Percentiles rank a stretch among this genome's conserved stretches.
phyloP scores from a whole-genome alignment of 2,113 vertebrate species.

The Entomyzon cyanotis region DNA sequence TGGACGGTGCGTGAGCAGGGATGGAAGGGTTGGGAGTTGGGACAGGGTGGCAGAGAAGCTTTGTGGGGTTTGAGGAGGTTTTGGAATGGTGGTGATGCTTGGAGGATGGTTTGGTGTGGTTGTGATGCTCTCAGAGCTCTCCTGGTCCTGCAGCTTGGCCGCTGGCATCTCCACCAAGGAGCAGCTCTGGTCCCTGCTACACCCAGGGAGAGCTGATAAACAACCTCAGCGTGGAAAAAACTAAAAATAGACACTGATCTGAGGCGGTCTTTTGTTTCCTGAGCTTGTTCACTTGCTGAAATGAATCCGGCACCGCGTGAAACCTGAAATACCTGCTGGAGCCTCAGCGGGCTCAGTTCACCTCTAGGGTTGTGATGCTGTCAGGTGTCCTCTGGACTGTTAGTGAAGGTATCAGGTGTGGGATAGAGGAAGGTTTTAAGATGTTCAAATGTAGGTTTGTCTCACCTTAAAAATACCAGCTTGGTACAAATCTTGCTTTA shows the following conservation, averaged over 20 bases:
- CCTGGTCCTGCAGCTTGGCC: neutral
- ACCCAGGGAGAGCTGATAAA: neutral
- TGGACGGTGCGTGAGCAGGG: conserved; percentile 4
- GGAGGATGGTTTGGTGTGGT: neutral
- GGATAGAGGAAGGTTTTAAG: neutral
- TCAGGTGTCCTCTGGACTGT: neutral
- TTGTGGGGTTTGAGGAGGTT: neutral
- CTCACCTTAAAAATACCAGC: neutral
- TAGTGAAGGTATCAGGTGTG: neutral
- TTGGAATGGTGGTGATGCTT: neutral
- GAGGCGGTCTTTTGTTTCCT: conserved; percentile 1
- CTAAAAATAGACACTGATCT: conserved; percentile 9
- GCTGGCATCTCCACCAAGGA: neutral
- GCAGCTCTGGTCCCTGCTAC: neutral
- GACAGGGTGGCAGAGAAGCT: neutral
- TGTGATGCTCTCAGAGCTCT: neutral
- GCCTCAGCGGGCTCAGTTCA: neutral
- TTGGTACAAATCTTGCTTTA: neutral
- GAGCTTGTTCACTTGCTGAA: neutral
- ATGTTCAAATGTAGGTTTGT: neutral
- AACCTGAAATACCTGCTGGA: conserved; percentile 54
- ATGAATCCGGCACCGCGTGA: neutral
- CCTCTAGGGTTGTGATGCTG: neutral
- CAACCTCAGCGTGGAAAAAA: neutral
- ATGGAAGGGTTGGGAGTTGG: neutral